A percentile compares a stretch with the other conserved stretches of the same genome.
phyloP scores from a whole-genome alignment of 2,113 vertebrate species.

The Limnothrissa miodon region DNA sequence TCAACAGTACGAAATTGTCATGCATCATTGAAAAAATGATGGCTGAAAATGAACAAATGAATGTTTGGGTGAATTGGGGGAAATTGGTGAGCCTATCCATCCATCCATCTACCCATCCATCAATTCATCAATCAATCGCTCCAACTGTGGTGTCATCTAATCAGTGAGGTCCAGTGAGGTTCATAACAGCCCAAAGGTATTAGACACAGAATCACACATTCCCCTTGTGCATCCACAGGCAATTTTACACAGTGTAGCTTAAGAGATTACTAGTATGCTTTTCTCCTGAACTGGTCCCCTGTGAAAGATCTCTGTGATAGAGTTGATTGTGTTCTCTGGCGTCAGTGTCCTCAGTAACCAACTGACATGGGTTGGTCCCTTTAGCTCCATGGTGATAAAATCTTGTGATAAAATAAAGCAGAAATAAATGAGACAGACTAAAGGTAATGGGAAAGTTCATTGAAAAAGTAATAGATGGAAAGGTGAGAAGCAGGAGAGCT shows the following conservation, averaged over 20 bases:
- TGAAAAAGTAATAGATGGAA: not conserved
- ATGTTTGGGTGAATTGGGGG: not conserved
- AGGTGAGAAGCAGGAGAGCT: too few species aligned
- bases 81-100: not conserved
- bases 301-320: not conserved
- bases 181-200: not conserved
- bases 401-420: not conserved
- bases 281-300: not conserved
- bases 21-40: not conserved
- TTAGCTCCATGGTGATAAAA: not conserved
- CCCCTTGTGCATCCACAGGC: not conserved
- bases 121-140: not conserved
- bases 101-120: not conserved
- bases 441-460: not conserved
- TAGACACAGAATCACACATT: not conserved
- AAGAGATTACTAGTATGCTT: not conserved
- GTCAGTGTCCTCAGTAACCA: not conserved
- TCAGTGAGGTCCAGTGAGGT: not conserved
- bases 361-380: constrained; percentile 1
- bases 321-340: constrained; percentile 4
- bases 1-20: too few species aligned
- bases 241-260: not conserved
- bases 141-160: not conserved
- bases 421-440: not conserved
- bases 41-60: not conserved